Evolutionary conservation across 2,797 vertebrate species (phyloP), one percentile per base, ranked within the genome.

Genomic region (Aplochiton taeniatus): DNA sequence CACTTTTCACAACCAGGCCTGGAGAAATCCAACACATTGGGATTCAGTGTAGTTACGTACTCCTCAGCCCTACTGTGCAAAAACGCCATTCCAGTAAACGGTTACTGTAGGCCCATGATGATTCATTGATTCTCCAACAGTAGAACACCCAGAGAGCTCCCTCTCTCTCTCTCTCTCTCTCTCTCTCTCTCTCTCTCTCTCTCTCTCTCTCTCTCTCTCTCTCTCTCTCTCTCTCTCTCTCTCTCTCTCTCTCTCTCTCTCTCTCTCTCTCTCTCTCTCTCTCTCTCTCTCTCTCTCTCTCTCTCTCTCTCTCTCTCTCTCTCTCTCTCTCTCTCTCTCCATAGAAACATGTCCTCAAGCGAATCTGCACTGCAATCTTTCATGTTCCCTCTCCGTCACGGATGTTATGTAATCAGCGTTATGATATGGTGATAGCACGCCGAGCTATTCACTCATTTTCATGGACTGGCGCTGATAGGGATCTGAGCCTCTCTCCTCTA

Each of bases 391-490:
- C 84, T 85, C 89, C 79, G 82, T 91, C 88, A 88, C 83, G 90
- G 89, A 73, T 88, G 84, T 91, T 91, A 87, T 79, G 71, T 85
- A 89, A 92, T 88, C 90, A 85, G 77, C 69, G 68, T 78, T 6
- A 78, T 84, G 90, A 92, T 90, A 83, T 60, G 78, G 79, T 82
- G 90, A 91, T 92, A 85, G 87, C 65, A 71, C 76, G 88, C 86
- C 85, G 77, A 83, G 86, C 87, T 80, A 80, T 85, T 92, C 44
- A 54, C 80, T 91, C 83, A 85, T 91, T 91, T 91, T 87, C 88
- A 85, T 68, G 82, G 85, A 83, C 80, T 68, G 58, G 69, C 63
- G 61, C 75, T 57, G 90, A 92, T 92, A 88, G 71, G 78, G 68
- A 91, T 92, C 90, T 92, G 71, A 80, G 82, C 68, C 79, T 72